Conservation (phyloP, 1,140 invertebrate species). For the Elysia chlorotica region DNA sequence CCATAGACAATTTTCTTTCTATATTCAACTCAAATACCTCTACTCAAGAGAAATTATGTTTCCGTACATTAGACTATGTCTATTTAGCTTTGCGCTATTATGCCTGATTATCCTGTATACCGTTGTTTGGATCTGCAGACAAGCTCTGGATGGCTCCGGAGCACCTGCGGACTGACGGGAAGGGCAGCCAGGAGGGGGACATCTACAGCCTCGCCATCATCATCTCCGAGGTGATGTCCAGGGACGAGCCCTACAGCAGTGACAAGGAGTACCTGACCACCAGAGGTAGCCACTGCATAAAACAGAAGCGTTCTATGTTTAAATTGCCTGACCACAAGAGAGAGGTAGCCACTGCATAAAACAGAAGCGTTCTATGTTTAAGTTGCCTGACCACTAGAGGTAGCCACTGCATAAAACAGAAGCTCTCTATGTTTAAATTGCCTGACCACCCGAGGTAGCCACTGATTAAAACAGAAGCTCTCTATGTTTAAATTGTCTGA, state of each 20-base stretch:
- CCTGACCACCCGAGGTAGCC: background rate
- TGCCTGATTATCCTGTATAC: no score
- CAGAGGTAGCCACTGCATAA: background rate
- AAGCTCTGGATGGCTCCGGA: slow-evolving; percentile 18
- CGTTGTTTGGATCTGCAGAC: no score
- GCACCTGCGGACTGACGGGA: background rate
- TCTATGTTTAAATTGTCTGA: background rate
- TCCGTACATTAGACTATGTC: no score
- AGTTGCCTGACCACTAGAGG: slow-evolving; percentile 11
- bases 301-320: background rate
- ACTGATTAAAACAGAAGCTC: background rate
- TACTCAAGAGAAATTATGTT: no score
- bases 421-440: background rate
- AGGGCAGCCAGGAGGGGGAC: slow-evolving; percentile 10
- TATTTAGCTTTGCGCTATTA: no score
- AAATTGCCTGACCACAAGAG: background rate
- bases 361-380: background rate
- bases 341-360: background rate
- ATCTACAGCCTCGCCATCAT: slow-evolving; percentile 20
- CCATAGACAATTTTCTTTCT: no score
- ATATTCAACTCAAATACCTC: no score
- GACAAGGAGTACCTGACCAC: slow-evolving; percentile 16
- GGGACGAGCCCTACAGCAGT: slow-evolving; percentile 14
- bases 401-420: background rate
- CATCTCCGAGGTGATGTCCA: slow-evolving; percentile 15